These are phyloP conservation scores for Chaenocephalus aceratus DNA, from an alignment of 2,113 vertebrate species.

Conservation along the genomic window DNA sequence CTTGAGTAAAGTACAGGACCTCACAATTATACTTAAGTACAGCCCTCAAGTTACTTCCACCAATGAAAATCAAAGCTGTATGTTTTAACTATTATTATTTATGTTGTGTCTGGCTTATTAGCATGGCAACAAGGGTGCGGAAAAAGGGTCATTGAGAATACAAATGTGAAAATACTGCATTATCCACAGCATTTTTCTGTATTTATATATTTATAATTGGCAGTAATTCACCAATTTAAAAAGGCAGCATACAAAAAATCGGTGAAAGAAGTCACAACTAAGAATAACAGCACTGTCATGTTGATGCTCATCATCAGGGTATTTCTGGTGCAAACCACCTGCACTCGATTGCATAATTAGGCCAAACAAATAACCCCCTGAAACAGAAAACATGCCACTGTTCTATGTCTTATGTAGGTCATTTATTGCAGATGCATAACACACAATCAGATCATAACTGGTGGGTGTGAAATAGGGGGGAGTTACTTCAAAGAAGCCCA, in stretches of 20 bases:
- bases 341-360: slow-evolving; percentile 60
- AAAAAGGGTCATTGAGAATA: background rate
- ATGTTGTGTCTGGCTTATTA: background rate
- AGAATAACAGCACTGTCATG: background rate
- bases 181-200: no score
- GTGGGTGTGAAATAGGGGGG: slow-evolving; percentile 37
- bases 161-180: background rate
- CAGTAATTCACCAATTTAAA: background rate
- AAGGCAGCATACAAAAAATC: background rate
- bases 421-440: slow-evolving; percentile 68
- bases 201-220: background rate
- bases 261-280: background rate
- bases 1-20: no score
- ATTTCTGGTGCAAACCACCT: slow-evolving; percentile 25
- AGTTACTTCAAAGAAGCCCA: slow-evolving; percentile 63
- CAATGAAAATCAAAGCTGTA: no score
- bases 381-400: slow-evolving; percentile 54
- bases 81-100: slow-evolving; percentile 6
- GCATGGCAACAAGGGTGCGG: no score
- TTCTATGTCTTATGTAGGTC: slow-evolving; percentile 72
- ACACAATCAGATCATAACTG: slow-evolving; percentile 50
- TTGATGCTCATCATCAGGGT: slow-evolving; percentile 26
- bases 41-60: no score
- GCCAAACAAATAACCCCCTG: slow-evolving; percentile 36
- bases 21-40: no score